Base-by-base conservation (phyloP, 2,797 vertebrate species). In the Channa striata region DNA sequence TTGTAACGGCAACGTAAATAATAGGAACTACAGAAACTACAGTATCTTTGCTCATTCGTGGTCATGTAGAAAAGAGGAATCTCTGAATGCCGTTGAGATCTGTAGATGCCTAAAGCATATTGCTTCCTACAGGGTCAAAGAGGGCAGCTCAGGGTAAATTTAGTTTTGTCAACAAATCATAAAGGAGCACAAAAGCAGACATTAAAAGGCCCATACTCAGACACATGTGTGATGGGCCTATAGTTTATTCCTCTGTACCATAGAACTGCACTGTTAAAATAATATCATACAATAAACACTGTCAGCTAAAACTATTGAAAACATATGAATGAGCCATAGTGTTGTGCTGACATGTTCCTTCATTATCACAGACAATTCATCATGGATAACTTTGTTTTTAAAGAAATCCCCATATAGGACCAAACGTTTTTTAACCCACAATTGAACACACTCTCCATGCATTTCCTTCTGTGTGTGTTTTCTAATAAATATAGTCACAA, bases 391-490 rank as follows among this genome's bases (percentile, higher is more conserved):
- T 42, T 51, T 30, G 23, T 36, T 50, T 21, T 44, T 2, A 52
- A 17, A 46, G 34, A 1, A n/a, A 44, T 39, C 44, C 19, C 52
- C 23, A 21, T 43, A n/a, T 19, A 8, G 6, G 47, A 3, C 13
- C 44, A 42, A 73, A 19, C 25, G 6, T 47, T 19, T 7, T 34
- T 54, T 61, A 58, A 23, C 60, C 25, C 50, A 39, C 34, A 16
- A 17, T 46, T 61, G 23, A 68, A 83, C 63, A 68, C 53, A 70
- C 25, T 58, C 21, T 52, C 58, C n/a, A 37, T 36, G 2, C 25
- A 19, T 60, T 71, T 75, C 49, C 33, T 20, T 11, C 49, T 43
- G 50, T 60, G 21, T n/a, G 51, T 9, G 6, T 73, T 68, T 76
- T 46, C 19, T 49, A 39, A 59, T 46, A 73, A 20, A 9, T 23